A percentile compares a stretch with the other conserved stretches of the same genome.
These are phyloP conservation scores for Cottoperca gobio DNA, from an alignment of 2,797 vertebrate genomes.

Conservation along the genomic window DNA sequence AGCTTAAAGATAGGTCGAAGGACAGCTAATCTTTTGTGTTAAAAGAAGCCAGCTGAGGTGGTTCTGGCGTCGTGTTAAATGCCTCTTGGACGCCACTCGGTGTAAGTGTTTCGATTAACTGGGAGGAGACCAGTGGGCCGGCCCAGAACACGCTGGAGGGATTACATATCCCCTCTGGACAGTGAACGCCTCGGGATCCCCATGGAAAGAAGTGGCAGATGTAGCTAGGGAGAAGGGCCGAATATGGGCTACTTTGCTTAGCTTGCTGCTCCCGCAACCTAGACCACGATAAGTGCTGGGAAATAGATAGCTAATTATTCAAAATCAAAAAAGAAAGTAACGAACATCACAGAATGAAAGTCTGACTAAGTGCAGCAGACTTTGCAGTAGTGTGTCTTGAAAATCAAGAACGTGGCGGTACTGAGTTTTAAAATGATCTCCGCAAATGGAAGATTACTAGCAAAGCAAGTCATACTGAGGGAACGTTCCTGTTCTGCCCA, in stretches of 20 bases:
- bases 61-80: constrained; percentile 6
- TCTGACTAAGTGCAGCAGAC: too few relatives aligned
- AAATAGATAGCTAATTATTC: too few relatives aligned
- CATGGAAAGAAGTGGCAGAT: constrained; percentile 8
- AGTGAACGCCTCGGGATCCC: not conserved
- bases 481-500: too few relatives aligned
- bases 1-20: not conserved
- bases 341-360: too few relatives aligned
- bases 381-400: too few relatives aligned
- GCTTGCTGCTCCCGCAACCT: not conserved
- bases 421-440: too few relatives aligned
- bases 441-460: too few relatives aligned
- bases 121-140: constrained; percentile 1
- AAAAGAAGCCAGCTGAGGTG: not conserved
- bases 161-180: constrained; percentile 2
- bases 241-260: not conserved
- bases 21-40: not conserved
- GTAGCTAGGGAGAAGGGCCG: not conserved
- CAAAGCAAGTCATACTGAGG: too few relatives aligned
- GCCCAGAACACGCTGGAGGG: not conserved
- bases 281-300: not conserved
- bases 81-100: not conserved
- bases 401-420: too few relatives aligned
- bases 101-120: not conserved
- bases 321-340: too few relatives aligned